Base-by-base conservation (phyloP, 2,888 invertebrate species). In the Margaritifera margaritifera region DNA sequence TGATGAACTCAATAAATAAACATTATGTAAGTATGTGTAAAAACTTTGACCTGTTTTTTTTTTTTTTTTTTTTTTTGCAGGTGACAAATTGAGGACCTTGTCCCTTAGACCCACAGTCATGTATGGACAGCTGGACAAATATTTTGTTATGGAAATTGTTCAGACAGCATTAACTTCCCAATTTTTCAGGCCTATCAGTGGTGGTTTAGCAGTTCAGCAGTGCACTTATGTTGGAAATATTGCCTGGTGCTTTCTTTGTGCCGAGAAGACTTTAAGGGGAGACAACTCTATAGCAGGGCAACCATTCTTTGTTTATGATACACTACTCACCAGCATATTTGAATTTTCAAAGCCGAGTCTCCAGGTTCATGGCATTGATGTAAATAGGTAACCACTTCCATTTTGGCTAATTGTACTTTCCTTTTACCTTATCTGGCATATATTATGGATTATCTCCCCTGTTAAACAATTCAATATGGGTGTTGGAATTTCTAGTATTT, bases 191-290 rank as follows among this genome's bases (percentile, higher is more conserved):
- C 89, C 91, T 52, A 85, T 93, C 24, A 91, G 91, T 2, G 91
- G 91, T 19, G 92, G 91, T 80, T 92, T 91, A 64, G 83, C 69
- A 62, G 74, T 67, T 92, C 92, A 85, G 77, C 92, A 77, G 78
- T 73, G 79, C 60, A 69, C 80, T 6, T 84, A 84, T 52, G 79
- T 81, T 90, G 93, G 93, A 20, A 93, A 93, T 76, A 92, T 91
- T 0, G 93, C 93, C 6, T 93, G 92, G 92, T 92, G 92, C 2
- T 93, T 93, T 77, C 81, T 93, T 1, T 90, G 91, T 67, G 93
- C 93, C 8, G 91, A 91, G 69, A 90, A 92, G 72, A 89, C 91
- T 1, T 86, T 93, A 15, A 89, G 89, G 64, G 79, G 82, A 42
- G 42, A 42, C 6, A 88, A 90, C 58, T 71, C 73, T 6, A 90